Conservation (phyloP, 2,888 invertebrate species). For the Nemotelus nigrinus region DNA sequence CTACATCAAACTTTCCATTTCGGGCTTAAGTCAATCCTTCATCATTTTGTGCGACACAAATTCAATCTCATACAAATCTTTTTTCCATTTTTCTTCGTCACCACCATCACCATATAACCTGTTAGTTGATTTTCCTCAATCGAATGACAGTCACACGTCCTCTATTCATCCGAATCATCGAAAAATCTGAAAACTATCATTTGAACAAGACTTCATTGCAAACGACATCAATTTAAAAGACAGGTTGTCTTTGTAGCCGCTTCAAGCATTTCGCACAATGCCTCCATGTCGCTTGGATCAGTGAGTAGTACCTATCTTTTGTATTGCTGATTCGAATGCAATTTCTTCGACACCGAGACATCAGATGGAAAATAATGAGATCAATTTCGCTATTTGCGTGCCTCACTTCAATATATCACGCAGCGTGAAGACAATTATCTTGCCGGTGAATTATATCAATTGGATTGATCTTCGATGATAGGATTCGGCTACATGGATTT, state of each 20-base stretch:
- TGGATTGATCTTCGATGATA: constrained; percentile 5
- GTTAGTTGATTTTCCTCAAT: constrained; percentile 8
- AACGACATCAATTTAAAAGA: constrained; percentile 18
- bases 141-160: background rate
- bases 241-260: background rate
- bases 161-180: constrained; percentile 12
- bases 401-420: constrained; percentile 26
- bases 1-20: background rate
- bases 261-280: background rate
- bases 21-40: too few species aligned
- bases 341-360: background rate
- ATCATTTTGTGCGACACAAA: too few species aligned
- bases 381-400: constrained; percentile 29
- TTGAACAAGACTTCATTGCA: constrained; percentile 16
- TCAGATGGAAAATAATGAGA: constrained; percentile 20
- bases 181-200: constrained; percentile 20
- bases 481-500: too few species aligned
- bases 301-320: background rate
- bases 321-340: background rate
- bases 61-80: too few species aligned
- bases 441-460: constrained; percentile 7
- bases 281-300: background rate
- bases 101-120: too few species aligned
- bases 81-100: too few species aligned
- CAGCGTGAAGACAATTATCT: constrained; percentile 29